Conservation (phyloP, 2,113 vertebrate species). For the Myanophis thanlyinensis region DNA sequence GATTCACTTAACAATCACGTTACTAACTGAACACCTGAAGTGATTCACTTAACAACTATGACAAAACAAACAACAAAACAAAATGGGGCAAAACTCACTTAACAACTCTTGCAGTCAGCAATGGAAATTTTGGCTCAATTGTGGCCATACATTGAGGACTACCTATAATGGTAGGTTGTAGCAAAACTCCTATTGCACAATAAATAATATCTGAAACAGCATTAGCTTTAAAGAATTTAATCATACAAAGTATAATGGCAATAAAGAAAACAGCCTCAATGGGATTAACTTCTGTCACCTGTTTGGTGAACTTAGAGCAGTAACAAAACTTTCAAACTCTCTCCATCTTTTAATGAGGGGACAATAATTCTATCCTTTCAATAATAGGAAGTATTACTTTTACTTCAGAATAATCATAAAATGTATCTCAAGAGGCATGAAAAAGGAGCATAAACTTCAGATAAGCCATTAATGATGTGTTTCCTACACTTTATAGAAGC, state of each 20-base stretch:
- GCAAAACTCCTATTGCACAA: neutral
- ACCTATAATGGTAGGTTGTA: neutral
- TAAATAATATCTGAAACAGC: neutral
- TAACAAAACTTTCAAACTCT: neutral
- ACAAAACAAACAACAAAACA: too few relatives aligned
- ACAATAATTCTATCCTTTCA: neutral
- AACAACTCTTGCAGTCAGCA: neutral
- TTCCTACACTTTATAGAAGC: neutral
- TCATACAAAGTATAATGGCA: neutral
- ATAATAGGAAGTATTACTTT: neutral
- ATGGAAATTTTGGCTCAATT: neutral
- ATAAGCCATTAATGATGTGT: neutral
- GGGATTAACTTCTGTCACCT: neutral
- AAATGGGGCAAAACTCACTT: neutral
- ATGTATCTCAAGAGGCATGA: neutral
- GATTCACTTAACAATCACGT: neutral
- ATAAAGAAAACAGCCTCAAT: neutral
- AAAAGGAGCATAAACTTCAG: neutral
- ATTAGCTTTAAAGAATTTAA: neutral
- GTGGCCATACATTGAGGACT: neutral
- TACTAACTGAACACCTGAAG: neutral
- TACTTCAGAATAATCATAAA: neutral
- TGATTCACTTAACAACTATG: neutral
- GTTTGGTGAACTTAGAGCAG: neutral
- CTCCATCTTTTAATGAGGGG: neutral